Evolutionary conservation across 1,140 invertebrate genomes (phyloP).

Genomic region (Drosophila miranda): DNA sequence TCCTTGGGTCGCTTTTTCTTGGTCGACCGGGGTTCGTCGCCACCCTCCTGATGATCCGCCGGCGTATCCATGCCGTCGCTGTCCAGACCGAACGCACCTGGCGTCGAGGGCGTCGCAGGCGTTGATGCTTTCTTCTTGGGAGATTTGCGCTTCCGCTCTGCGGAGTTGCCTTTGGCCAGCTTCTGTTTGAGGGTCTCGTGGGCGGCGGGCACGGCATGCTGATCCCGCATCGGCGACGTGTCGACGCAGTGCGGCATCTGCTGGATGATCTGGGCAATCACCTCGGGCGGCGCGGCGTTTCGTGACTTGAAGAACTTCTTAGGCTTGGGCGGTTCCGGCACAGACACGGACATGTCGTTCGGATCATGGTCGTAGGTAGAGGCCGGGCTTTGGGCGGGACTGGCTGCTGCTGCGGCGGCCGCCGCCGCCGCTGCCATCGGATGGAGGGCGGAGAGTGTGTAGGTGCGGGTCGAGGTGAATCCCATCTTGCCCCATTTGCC

Average conservation of each 20-base stretch:
- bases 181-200: conserved; percentile 69
- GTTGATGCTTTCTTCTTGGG: conserved; percentile 60
- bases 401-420: conserved; percentile 75
- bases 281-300: conserved; percentile 85
- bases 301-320: conserved; percentile 96
- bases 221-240: conserved; percentile 81
- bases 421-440: conserved; percentile 82
- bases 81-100: conserved; percentile 52
- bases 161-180: conserved; percentile 82
- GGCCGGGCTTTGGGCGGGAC: conserved; percentile 85
- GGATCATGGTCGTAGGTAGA: conserved; percentile 83
- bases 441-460: conserved; percentile 70
- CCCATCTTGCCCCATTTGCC: conserved; percentile 97
- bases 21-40: conserved; percentile 42
- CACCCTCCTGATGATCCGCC: conserved; percentile 39
- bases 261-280: conserved; percentile 84
- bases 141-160: conserved; percentile 81
- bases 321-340: conserved; percentile 86
- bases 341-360: conserved; percentile 82
- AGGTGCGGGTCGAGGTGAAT: conserved; percentile 93
- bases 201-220: conserved; percentile 15
- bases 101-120: conserved; percentile 40
- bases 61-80: conserved; percentile 27
- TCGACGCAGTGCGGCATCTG: conserved; percentile 83
- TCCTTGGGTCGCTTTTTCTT: conserved; percentile 69